Evolutionary conservation across 2,113 vertebrate species (phyloP).

Genomic region (Haemorhous mexicanus): DNA sequence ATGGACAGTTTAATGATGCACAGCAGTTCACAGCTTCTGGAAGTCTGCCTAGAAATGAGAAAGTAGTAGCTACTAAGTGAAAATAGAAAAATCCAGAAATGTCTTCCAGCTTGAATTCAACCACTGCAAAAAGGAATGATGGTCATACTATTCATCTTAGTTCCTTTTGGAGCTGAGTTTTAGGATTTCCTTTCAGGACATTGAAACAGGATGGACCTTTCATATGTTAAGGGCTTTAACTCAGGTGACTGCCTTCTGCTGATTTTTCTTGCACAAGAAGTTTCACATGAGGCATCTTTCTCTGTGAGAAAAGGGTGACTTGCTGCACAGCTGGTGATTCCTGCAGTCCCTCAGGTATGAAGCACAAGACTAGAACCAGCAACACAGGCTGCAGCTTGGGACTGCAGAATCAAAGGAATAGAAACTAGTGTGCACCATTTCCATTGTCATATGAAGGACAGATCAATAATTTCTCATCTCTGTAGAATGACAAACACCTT

Average conservation of each 20-base stretch:
- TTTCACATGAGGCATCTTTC: neutral
- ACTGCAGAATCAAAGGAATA: neutral
- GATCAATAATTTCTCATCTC: neutral
- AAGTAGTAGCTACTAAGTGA: neutral
- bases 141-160: neutral
- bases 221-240: neutral
- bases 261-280: neutral
- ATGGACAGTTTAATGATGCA: neutral
- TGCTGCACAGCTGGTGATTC: neutral
- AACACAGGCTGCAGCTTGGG: neutral
- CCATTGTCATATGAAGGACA: neutral
- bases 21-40: neutral
- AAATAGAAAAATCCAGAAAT: neutral
- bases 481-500: neutral
- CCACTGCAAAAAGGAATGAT: neutral
- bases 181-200: neutral
- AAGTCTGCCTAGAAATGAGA: neutral
- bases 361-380: neutral
- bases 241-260: neutral
- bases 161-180: neutral
- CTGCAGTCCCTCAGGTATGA: neutral
- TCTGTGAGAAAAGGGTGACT: neutral
- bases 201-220: neutral
- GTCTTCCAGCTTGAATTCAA: neutral
- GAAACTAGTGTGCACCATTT: neutral